These are phyloP conservation scores for Lasioglossum leucozonium DNA, from an alignment of 2,888 invertebrate species.

Conservation along the genomic window DNA sequence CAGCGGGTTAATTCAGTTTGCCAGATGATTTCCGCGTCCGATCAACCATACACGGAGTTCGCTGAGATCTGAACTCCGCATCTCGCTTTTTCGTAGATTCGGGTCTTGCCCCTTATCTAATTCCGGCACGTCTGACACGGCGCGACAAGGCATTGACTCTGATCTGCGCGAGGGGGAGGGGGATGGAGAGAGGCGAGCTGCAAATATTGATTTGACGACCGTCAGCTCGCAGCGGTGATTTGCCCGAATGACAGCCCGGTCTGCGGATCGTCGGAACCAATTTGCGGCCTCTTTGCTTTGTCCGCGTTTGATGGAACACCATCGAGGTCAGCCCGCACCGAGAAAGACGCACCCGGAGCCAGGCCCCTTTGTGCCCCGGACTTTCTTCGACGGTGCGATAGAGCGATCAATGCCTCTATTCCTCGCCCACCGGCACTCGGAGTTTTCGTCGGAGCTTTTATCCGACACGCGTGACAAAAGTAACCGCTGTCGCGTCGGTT, in stretches of 20 bases:
- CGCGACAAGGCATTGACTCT: slow-evolving; percentile 42
- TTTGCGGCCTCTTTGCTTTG: slow-evolving; percentile 71
- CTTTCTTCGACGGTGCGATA: slow-evolving; percentile 6
- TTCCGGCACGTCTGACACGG: slow-evolving; percentile 63
- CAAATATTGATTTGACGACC: slow-evolving; percentile 79
- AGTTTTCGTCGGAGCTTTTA: slow-evolving; percentile 14
- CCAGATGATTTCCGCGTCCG: slow-evolving; percentile 73
- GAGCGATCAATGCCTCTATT: slow-evolving; percentile 36
- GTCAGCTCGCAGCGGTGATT: slow-evolving; percentile 72
- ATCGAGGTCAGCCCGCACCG: slow-evolving; percentile 41
- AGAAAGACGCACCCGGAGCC: slow-evolving; percentile 39
- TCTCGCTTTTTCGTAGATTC: slow-evolving; percentile 32
- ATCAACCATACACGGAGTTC: slow-evolving; percentile 47
- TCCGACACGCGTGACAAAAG: slow-evolving; percentile 1
- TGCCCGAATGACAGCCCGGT: slow-evolving; percentile 62
- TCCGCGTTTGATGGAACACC: slow-evolving; percentile 57
- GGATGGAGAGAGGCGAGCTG: slow-evolving; percentile 67
- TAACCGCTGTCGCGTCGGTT: not conserved
- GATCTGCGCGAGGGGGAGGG: too few relatives aligned
- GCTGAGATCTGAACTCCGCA: not conserved
- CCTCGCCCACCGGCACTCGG: not conserved
- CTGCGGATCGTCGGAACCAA: slow-evolving; percentile 65
- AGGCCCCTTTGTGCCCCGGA: slow-evolving; percentile 42
- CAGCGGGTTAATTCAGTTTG: slow-evolving; percentile 79
- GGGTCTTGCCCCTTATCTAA: slow-evolving; percentile 58